Conservation (phyloP, 1,140 invertebrate genomes). For the Drosophila pseudoobscura region DNA sequence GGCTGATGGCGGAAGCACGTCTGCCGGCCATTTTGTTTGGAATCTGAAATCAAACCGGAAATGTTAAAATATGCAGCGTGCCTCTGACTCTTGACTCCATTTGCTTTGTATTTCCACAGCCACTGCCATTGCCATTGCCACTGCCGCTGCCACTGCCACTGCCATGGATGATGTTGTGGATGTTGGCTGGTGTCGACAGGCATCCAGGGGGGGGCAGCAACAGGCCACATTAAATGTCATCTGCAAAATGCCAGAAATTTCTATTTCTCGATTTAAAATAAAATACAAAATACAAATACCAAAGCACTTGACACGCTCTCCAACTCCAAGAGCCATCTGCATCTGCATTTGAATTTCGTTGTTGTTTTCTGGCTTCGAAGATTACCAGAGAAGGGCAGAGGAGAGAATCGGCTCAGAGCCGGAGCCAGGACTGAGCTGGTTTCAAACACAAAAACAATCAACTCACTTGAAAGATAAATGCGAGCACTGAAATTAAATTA, state of each 20-base stretch:
- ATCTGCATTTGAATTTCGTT: background rate
- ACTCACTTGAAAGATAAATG: conserved; percentile 33
- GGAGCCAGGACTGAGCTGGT: background rate
- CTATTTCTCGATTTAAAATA: conserved; percentile 19
- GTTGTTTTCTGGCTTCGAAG: background rate
- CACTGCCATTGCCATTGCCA: too few species aligned
- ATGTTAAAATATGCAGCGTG: conserved; percentile 74
- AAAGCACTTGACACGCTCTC: conserved; percentile 6
- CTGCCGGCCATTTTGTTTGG: conserved; percentile 77
- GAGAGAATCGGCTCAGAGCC: background rate
- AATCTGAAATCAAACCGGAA: conserved; percentile 78
- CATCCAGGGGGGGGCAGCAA: background rate
- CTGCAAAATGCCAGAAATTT: conserved; percentile 21
- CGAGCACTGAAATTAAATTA: conserved; percentile 38
- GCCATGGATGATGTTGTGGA: conserved; percentile 15
- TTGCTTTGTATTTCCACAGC: conserved; percentile 14
- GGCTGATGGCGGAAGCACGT: conserved; percentile 68
- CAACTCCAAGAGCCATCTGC: conserved; percentile 15
- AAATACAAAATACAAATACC: conserved; percentile 22
- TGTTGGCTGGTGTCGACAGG: conserved; percentile 55
- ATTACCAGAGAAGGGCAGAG: conserved; percentile 10
- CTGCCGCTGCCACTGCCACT: too few species aligned
- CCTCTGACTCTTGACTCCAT: conserved; percentile 36
- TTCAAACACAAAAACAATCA: conserved; percentile 23
- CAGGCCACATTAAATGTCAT: conserved; percentile 39